phyloP scores from a whole-genome alignment of 1,140 invertebrate species.

The Meteorus sp. region DNA sequence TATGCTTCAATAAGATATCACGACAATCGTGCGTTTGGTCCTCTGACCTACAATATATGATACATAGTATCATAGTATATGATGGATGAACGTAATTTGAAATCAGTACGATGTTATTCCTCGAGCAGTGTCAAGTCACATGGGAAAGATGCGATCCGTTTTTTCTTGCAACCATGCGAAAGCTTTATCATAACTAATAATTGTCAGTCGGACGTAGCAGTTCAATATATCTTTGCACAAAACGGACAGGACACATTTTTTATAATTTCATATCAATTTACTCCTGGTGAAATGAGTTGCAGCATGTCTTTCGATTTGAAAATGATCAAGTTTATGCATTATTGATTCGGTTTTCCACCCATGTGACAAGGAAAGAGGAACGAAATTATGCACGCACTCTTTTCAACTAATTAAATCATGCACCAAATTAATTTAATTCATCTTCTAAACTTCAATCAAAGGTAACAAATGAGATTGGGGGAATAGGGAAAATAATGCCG shows the following conservation, averaged over 20 bases:
- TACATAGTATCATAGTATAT: not conserved
- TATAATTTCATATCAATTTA: no score
- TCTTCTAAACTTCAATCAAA: conserved; percentile 31
- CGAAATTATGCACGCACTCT: conserved; percentile 47
- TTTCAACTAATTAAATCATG: conserved; percentile 54
- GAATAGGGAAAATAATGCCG: not conserved
- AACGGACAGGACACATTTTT: no score
- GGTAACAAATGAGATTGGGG: conserved; percentile 18
- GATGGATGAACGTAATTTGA: no score
- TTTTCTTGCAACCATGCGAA: no score
- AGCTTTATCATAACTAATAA: no score
- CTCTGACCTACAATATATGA: not conserved
- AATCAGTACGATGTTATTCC: not conserved
- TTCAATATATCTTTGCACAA: no score
- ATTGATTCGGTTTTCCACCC: conserved; percentile 25
- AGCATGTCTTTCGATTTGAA: no score
- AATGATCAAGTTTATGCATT: conserved; percentile 2
- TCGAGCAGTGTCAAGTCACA: no score
- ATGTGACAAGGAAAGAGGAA: conserved; percentile 10
- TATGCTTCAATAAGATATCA: not conserved
- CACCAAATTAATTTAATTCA: conserved; percentile 52
- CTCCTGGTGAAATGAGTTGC: no score
- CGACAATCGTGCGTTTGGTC: not conserved
- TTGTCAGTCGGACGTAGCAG: no score
- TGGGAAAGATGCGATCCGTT: no score